Evolutionary conservation across 2,888 invertebrate species (phyloP).

Genomic region (Pachymerium ferrugineum): DNA sequence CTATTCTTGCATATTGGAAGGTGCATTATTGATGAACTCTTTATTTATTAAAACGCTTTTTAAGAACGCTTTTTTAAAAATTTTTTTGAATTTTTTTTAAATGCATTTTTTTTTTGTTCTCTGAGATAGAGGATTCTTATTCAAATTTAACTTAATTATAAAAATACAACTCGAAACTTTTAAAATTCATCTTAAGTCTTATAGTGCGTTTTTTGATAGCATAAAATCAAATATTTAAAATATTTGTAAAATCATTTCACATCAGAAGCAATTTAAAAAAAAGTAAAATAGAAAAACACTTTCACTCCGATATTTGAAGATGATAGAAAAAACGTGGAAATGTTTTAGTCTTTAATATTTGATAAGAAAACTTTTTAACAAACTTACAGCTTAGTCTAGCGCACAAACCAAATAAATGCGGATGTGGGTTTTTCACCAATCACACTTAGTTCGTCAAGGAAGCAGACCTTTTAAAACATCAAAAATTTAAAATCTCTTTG

Average conservation of each 20-base stretch:
- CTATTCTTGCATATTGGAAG: neutral
- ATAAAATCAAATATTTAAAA: too few species aligned
- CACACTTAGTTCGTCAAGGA: neutral
- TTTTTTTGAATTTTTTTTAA: neutral
- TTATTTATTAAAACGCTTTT: neutral
- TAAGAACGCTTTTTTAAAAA: neutral
- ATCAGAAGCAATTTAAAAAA: too few species aligned
- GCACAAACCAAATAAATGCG: neutral
- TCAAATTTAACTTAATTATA: too few species aligned
- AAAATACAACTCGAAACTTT: too few species aligned
- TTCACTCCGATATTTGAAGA: too few species aligned
- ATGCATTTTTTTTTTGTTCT: too few species aligned
- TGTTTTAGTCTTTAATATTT: neutral
- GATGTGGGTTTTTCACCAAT: neutral
- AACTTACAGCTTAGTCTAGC: neutral
- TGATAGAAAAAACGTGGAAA: neutral
- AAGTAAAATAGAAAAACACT: too few species aligned
- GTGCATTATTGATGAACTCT: conserved; percentile 23
- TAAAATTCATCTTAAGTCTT: too few species aligned
- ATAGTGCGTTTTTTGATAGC: too few species aligned
- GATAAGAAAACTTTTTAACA: conserved; percentile 15
- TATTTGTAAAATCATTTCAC: too few species aligned
- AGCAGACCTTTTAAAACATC: conserved; percentile 17
- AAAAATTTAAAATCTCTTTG: conserved; percentile 25
- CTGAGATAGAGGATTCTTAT: too few species aligned